Base-by-base conservation (phyloP, 2,797 vertebrate genomes). In the Lepus oiostolus region DNA sequence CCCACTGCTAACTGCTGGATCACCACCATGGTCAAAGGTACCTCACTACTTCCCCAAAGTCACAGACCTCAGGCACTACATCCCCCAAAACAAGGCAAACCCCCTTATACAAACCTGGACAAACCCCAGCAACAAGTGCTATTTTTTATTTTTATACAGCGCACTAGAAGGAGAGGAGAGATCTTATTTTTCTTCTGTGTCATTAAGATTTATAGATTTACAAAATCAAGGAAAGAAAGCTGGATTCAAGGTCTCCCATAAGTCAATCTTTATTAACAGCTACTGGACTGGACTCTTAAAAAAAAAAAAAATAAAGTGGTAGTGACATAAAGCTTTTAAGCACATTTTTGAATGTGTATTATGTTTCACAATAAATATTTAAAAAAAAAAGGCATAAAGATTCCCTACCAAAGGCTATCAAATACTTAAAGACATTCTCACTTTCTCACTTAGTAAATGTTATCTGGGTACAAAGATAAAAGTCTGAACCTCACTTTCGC, bases 241-340 rank as follows among this genome's bases (percentile, higher is more conserved):
- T 35, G 30, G 32, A 35, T 26, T 28, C 32, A 22, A 85, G n/a
- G 30, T 70, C 50, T 75, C 50, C n/a, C 10, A 81, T 42, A 19
- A 14, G 11, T 42, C 32, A 74, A 95, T 26, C 85, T 96, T 82
- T 71, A 84, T 80, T 79, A 93, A 76, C 13, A 88, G n/a, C 6
- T 16, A 77, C 28, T 35, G 10, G 70, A 42, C 5, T 81, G 38
- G 13, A 70, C 50, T 82, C 75, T 22, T 12, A 72, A 77, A 71
- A 76, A 70, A 85, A 30, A 47, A 17, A 24, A 38, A 58, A 35
- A 32, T n/a, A 30, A 72, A 60, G 54, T 12, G 52, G 10, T 38
- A 92, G 52, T 76, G 7, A 60, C 88, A 3, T 60, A 83, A 89
- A 84, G 7, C 14, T 2, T 50, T 67, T 71, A 42, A 42, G 22